These are phyloP conservation scores for Drosophila burlai DNA, from an alignment of 1,140 invertebrate genomes.

Conservation along the genomic window DNA sequence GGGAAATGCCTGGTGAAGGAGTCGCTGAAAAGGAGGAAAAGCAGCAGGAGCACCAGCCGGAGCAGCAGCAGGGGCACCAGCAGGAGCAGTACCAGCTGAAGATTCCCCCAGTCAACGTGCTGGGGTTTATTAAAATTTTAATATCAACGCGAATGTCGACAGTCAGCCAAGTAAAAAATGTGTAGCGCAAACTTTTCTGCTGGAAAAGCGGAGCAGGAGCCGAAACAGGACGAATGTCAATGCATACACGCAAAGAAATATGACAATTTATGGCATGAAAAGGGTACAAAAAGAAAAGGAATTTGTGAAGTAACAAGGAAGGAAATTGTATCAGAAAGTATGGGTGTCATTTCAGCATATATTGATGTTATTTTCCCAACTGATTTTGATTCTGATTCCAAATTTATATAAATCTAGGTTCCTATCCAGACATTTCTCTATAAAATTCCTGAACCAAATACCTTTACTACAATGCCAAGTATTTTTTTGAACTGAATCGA, in stretches of 20 bases:
- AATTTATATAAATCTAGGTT: not conserved
- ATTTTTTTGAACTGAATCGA: not conserved
- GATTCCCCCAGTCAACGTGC: conserved; percentile 64
- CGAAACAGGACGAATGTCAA: conserved; percentile 68
- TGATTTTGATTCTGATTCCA: not conserved
- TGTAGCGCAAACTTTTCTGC: conserved; percentile 65
- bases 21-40: not conserved
- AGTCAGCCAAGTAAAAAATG: conserved; percentile 78
- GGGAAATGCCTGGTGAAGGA: not conserved
- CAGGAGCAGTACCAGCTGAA: conserved; percentile 45
- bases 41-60: conserved; percentile 1
- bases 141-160: conserved; percentile 79
- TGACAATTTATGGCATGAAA: not conserved
- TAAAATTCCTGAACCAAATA: too few species aligned
- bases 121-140: conserved; percentile 82
- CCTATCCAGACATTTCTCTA: not conserved
- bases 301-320: not conserved
- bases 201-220: conserved; percentile 28
- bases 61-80: conserved; percentile 8
- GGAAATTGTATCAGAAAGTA: not conserved
- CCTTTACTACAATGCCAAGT: not conserved
- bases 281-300: not conserved
- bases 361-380: not conserved
- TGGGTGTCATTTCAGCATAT: too few species aligned
- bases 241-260: conserved; percentile 56